phyloP scores from a whole-genome alignment of 2,888 invertebrate genomes.

The Hydriomena furcata region DNA sequence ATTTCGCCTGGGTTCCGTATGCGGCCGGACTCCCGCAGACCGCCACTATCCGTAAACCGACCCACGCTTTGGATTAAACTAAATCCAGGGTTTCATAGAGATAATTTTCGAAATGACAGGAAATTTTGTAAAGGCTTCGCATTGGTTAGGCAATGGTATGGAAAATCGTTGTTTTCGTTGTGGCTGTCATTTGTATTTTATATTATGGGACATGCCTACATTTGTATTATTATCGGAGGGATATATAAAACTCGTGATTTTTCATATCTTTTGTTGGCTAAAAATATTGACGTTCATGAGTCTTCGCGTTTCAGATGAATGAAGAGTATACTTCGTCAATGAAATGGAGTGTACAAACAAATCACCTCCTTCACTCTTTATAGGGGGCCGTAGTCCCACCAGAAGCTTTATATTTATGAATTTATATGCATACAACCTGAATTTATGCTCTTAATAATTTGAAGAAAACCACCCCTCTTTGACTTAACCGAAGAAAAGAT shows the following conservation, averaged over 20 bases:
- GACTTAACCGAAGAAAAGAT: no score
- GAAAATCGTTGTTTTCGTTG: background rate
- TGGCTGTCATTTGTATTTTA: background rate
- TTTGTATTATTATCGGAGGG: no score
- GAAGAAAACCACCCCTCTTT: no score
- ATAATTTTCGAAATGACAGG: conserved; percentile 25
- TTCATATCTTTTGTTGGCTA: background rate
- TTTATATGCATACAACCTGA: no score
- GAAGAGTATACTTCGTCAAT: background rate
- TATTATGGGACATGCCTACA: background rate
- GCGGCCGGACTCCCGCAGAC: conserved; percentile 35
- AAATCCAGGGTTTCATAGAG: conserved; percentile 25
- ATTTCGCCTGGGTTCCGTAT: conserved; percentile 48
- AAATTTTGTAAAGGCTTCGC: conserved; percentile 9
- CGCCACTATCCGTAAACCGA: conserved; percentile 28
- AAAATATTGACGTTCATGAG: background rate
- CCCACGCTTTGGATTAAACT: conserved; percentile 34
- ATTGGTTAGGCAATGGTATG: conserved; percentile 8
- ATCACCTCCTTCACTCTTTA: background rate
- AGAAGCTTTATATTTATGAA: no score
- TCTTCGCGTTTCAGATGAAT: background rate
- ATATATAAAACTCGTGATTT: background rate
- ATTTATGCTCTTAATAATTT: no score
- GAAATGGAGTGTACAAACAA: background rate
- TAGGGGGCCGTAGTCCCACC: no score